These are phyloP conservation scores for Onchidella celtica DNA, from an alignment of 2,888 invertebrate genomes.

Conservation along the genomic window DNA sequence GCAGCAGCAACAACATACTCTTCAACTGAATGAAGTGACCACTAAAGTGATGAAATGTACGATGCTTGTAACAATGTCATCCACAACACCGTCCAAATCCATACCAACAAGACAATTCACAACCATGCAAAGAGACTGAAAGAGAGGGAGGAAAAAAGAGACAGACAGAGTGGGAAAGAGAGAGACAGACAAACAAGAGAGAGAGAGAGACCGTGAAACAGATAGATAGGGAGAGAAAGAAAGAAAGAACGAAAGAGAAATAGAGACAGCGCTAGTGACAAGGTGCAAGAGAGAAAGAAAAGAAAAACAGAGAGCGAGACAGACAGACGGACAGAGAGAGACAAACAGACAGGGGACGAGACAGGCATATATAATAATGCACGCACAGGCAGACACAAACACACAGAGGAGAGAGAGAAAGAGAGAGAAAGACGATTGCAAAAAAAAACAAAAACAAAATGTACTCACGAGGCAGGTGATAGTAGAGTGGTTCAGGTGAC, in stretches of 20 bases:
- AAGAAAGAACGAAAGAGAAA: constrained; percentile 6
- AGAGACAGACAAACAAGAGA: not conserved
- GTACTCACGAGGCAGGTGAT: constrained; percentile 61
- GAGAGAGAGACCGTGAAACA: constrained; percentile 2
- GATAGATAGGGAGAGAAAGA: not conserved
- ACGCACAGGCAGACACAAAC: too few species aligned
- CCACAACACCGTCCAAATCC: too few species aligned
- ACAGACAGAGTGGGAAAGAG: not conserved
- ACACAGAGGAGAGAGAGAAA: not conserved
- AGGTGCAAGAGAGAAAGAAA: not conserved
- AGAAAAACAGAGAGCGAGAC: not conserved
- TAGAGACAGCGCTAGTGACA: not conserved
- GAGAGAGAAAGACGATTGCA: not conserved
- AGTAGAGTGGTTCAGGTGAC: constrained; percentile 68
- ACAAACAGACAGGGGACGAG: too few species aligned
- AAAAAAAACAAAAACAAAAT: not conserved
- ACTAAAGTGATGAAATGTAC: not conserved
- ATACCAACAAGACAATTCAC: too few species aligned
- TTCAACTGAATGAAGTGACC: not conserved
- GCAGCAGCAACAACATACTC: too few species aligned
- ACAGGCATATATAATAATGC: not conserved
- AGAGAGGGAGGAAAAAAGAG: not conserved
- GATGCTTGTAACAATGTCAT: not conserved
- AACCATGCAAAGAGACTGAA: not conserved
- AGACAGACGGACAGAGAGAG: not conserved